These are phyloP conservation scores for Leptinotarsa texana DNA, from an alignment of 1,140 invertebrate species.

Conservation along the genomic window DNA sequence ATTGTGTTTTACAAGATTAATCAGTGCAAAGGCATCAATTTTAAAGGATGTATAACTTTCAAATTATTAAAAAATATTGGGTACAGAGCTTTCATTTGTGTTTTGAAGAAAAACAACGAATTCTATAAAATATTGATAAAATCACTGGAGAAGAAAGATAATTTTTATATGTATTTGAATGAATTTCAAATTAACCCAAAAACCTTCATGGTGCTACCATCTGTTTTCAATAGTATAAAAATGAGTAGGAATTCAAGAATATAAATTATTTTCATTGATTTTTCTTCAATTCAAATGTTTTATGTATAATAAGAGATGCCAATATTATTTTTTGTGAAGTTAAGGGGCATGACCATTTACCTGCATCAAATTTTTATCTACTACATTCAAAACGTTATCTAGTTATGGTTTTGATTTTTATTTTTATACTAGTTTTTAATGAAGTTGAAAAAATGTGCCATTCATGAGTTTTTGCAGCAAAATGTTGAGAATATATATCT, in stretches of 20 bases:
- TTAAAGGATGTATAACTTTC: slow-evolving; percentile 10
- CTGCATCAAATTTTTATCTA: too few relatives aligned
- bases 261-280: background rate
- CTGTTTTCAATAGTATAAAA: background rate
- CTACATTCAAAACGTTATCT: too few relatives aligned
- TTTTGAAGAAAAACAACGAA: slow-evolving; percentile 25
- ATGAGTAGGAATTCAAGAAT: slow-evolving; percentile 20
- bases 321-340: too few relatives aligned
- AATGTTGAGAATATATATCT: too few relatives aligned
- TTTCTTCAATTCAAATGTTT: too few relatives aligned
- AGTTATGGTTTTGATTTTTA: too few relatives aligned
- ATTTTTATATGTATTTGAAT: slow-evolving; percentile 7
- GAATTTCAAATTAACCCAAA: background rate
- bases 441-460: too few relatives aligned
- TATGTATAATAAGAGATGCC: too few relatives aligned
- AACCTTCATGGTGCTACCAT: slow-evolving; percentile 4
- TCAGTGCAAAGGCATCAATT: background rate
- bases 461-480: too few relatives aligned
- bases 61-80: slow-evolving; percentile 21
- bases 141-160: background rate
- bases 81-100: slow-evolving; percentile 25
- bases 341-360: too few relatives aligned
- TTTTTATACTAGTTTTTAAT: too few relatives aligned
- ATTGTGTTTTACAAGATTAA: slow-evolving; percentile 21
- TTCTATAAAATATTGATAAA: slow-evolving; percentile 26